Evolutionary conservation across 2,888 invertebrate species (phyloP).

Genomic region (Rhamnusium bicolor): DNA sequence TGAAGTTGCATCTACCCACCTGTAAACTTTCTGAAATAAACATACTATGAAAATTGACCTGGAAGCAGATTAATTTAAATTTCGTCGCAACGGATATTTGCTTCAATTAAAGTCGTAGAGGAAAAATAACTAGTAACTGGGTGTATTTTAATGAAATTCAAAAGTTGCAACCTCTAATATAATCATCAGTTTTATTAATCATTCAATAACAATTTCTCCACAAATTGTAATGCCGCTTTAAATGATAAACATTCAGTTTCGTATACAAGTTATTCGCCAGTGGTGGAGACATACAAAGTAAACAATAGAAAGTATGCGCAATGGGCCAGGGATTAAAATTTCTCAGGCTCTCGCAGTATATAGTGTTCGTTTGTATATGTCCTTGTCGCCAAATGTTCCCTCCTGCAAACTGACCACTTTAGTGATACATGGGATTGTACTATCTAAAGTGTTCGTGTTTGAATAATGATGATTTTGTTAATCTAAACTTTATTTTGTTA

Average conservation of each 20-base stretch:
- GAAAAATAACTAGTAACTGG: not conserved
- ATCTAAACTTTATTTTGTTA: too few species aligned
- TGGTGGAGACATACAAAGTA: not conserved
- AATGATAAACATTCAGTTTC: conserved; percentile 18
- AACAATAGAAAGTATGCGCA: too few species aligned
- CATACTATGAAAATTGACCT: not conserved
- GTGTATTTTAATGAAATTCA: not conserved
- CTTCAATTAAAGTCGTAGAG: not conserved
- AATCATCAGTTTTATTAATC: conserved; percentile 1
- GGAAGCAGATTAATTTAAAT: not conserved
- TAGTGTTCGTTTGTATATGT: too few species aligned
- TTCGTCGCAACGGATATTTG: not conserved
- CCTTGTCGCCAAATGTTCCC: too few species aligned
- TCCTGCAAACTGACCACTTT: too few species aligned
- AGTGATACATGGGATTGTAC: too few species aligned
- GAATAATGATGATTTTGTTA: too few species aligned
- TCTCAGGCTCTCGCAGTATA: too few species aligned
- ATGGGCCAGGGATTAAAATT: too few species aligned
- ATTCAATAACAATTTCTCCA: not conserved
- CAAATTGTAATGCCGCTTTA: not conserved
- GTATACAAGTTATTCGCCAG: not conserved
- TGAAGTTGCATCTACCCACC: not conserved
- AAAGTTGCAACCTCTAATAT: not conserved
- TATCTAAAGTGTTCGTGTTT: too few species aligned
- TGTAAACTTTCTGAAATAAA: not conserved